Percentiles rank a stretch among this genome's conserved stretches.
phyloP scores from a whole-genome alignment of 2,888 invertebrate genomes.

The Philopedon plagiatum region DNA sequence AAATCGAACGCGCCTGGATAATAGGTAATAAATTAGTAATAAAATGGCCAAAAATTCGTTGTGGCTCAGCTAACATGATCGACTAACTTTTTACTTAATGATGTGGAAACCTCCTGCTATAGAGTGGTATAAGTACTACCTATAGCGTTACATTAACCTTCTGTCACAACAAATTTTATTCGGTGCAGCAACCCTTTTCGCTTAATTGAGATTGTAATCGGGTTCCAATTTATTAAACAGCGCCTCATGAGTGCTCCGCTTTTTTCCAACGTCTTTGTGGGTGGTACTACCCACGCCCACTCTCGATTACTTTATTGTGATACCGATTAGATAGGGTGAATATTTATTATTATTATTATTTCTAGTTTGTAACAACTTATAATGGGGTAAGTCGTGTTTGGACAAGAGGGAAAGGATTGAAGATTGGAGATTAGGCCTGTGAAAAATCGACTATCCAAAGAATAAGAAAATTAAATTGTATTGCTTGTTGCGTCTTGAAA shows the following conservation, averaged over 20 bases:
- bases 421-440: too few relatives aligned
- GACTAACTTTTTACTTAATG: too few relatives aligned
- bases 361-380: conserved; percentile 53
- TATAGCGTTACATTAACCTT: neutral
- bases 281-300: conserved; percentile 64
- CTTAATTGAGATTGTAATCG: conserved; percentile 32
- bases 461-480: too few relatives aligned
- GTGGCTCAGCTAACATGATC: too few relatives aligned
- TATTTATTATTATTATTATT: conserved; percentile 59
- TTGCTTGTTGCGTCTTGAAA: too few relatives aligned
- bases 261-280: conserved; percentile 58
- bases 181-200: conserved; percentile 15
- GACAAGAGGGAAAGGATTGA: too few relatives aligned
- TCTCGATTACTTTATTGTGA: conserved; percentile 66
- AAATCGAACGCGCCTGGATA: too few relatives aligned
- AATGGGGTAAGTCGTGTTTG: conserved; percentile 3
- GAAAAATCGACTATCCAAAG: too few relatives aligned
- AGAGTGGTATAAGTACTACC: too few relatives aligned
- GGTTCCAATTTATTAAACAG: conserved; percentile 30
- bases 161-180: neutral
- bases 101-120: too few relatives aligned
- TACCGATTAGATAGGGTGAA: conserved; percentile 62
- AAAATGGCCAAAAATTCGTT: too few relatives aligned
- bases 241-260: conserved; percentile 16
- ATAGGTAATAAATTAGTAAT: too few relatives aligned